Evolutionary conservation across 1,140 invertebrate genomes (phyloP), one percentile per base, ranked within the genome.

Genomic region (Neuroterus valhalla): DNA sequence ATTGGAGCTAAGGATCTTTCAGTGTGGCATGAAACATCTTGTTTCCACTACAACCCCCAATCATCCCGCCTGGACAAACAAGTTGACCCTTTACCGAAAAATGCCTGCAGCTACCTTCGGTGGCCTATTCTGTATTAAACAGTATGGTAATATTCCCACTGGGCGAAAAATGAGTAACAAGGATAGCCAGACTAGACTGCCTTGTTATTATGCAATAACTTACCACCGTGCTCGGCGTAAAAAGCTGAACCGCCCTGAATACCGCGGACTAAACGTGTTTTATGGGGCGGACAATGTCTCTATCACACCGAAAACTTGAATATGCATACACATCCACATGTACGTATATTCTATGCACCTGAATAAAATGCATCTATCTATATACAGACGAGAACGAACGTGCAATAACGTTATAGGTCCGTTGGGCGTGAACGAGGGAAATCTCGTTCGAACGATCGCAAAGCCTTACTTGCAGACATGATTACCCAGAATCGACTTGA

Each of bases 151-250:
- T 88, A 81, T 71, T 67, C 68, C 72, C 50, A 75, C 71, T 69
- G 78, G 76, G 82, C 77, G 85, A 87, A 86, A 88, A 88, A 86
- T 84, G 81, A 86, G 79, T 86, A 86, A 87, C 85, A 85, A 85
- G 78, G 82, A 86, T 84, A 86, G 72, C 80, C 71, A 71, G 26
- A 73, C 31, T 38, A 74, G 78, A 78, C 82, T 80, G 81, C 78
- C 86, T 88, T 89, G 86, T 89, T 88, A 90, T 90, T 90, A 89
- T 89, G 88, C 87, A 88, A 89, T 90, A 89, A 89, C 82, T 90
- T 89, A 88, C 79, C 85, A 80, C 66, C 72, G 74, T 69, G 66
- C 68, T 70, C 71, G 66, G 74, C 75, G 76, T 78, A 83, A 80
- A 81, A 62, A 62, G 55, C 55, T 62, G 55, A 62, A 62, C 55